Evolutionary conservation across 2,797 vertebrate species (phyloP).

Genomic region (Lutjanus campechanus): DNA sequence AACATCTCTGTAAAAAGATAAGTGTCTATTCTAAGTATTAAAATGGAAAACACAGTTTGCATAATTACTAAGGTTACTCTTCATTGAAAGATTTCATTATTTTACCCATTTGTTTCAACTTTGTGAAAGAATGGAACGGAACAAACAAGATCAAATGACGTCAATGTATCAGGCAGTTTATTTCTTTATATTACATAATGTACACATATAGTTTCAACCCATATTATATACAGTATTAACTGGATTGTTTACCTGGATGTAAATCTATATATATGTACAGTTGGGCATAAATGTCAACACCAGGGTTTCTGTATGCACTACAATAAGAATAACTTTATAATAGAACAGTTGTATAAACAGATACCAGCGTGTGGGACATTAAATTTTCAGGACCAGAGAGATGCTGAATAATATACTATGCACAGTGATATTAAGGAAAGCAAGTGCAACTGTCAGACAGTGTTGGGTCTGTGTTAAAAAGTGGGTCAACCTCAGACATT

Average conservation of each 20-base stretch:
- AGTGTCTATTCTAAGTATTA: neutral
- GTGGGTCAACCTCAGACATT: slow-evolving; percentile 22
- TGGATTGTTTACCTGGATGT: slow-evolving; percentile 58
- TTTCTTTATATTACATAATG: slow-evolving; percentile 62
- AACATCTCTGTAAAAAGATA: neutral
- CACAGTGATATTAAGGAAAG: slow-evolving; percentile 18
- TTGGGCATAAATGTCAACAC: slow-evolving; percentile 20
- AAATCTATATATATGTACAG: slow-evolving; percentile 42
- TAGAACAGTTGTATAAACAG: slow-evolving; percentile 38
- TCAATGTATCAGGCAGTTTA: slow-evolving; percentile 65
- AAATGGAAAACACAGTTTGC: neutral
- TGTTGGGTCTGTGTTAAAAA: slow-evolving; percentile 29
- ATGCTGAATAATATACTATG: neutral
- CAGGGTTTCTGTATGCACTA: slow-evolving; percentile 19
- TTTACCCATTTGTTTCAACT: slow-evolving; percentile 17
- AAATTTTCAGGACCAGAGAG: slow-evolving; percentile 24
- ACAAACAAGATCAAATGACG: slow-evolving; percentile 11
- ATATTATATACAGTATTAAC: slow-evolving; percentile 37
- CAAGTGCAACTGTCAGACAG: slow-evolving; percentile 2
- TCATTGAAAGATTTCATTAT: neutral
- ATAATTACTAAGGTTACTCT: neutral
- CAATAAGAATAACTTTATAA: slow-evolving; percentile 33
- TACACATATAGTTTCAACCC: slow-evolving; percentile 56
- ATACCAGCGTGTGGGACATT: slow-evolving; percentile 26
- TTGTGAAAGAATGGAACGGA: slow-evolving; percentile 8